Conservation (phyloP, 2,797 vertebrate species). For the Natrix natrix region DNA sequence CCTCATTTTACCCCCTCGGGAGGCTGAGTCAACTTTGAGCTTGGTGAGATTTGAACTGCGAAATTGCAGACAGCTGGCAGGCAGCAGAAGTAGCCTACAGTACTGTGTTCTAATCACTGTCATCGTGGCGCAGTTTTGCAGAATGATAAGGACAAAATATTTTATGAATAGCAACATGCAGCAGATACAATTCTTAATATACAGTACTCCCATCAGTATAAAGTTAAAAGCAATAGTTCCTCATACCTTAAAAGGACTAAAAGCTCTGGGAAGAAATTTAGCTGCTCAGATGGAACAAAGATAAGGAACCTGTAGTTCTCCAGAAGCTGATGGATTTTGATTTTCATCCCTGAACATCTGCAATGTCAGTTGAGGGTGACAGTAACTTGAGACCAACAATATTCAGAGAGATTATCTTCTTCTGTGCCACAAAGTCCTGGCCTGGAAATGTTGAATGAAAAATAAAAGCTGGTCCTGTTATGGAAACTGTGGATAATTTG, state of each 20-base stretch:
- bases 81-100: no score
- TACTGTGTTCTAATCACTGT: no score
- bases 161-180: not conserved
- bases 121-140: not conserved
- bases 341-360: not conserved
- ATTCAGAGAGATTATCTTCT: not conserved
- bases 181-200: not conserved
- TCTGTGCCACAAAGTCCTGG: not conserved
- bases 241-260: not conserved
- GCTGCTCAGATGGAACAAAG: not conserved
- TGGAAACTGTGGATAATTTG: not conserved
- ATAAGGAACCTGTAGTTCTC: not conserved
- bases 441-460: constrained; percentile 8
- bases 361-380: not conserved
- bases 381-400: not conserved
- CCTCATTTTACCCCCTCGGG: no score
- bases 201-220: not conserved
- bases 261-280: not conserved
- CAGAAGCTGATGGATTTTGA: not conserved
- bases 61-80: no score
- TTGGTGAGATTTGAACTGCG: no score
- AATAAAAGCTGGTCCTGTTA: not conserved
- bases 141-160: not conserved
- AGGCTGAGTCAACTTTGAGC: no score
- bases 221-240: not conserved